Evolutionary conservation across 1,140 invertebrate species (phyloP), one percentile per base, ranked within the genome.

Genomic region (Drosophila tsacasi): DNA sequence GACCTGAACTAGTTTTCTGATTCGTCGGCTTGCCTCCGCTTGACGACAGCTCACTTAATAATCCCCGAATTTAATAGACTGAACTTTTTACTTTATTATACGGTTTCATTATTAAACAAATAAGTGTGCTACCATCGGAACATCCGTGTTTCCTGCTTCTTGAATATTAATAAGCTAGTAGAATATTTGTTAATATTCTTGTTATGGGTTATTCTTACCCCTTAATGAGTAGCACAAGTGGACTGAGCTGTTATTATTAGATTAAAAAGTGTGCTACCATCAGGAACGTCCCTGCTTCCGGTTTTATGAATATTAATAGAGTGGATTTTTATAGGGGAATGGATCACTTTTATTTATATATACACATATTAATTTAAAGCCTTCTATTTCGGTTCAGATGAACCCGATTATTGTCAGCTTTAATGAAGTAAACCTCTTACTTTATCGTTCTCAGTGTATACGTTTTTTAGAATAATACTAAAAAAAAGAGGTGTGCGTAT

Each of bases 41-140:
- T 78, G 75, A 77, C 75, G 65, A 78, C 75, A 78, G 57, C 54
- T 66, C 39, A 65, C 63, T 25, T 35, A 50, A 68, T 52, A 68
- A 50, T 50, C 21, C 1, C 21, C 17, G 4, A 17, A 21, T 55
- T 68, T 71, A 68, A 46, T 71, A 42, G 49, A 19, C 47, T 37
- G 12, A 68, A 37, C 60, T 35, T 68, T 63, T 63, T 46, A 63
- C 30, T 67, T 54, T 30, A 42, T 67, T 71, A 67, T 44, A 32
- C 63, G 42, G 58, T 63, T 44, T 63, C 40, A 35, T 66, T 35
- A 23, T 63, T 44, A 42, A 54, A 35, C 67, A 68, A 69, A 71
- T 37, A 57, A 57, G 39, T 23, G 49, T 46, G 67, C 63, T 68
- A 44, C 67, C 46, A 52, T 32, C 10, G 3, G 46, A 23, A 10